Base-by-base conservation (phyloP, 1,140 invertebrate species). In the Drosophila erecta region DNA sequence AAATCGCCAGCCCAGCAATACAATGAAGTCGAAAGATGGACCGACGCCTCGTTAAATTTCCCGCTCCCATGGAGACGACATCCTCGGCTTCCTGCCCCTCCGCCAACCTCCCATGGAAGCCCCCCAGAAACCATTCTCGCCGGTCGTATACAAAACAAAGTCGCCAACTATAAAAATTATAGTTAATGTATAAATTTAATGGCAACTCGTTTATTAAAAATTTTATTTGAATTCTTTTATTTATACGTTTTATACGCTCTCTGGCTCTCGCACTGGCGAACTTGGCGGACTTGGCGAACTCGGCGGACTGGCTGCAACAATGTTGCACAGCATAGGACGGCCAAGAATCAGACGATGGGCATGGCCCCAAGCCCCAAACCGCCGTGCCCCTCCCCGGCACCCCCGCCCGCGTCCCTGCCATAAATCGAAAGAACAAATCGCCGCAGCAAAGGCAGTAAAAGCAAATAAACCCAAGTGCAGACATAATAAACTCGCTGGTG, bases 121-220 rank as follows among this genome's bases (percentile, higher is more conserved):
- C 49, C 49, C 46, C 22, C 47, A 17, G 6, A 15, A 50, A 54
- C 20, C 41, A 41, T 55, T 57, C 53, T 49, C 46, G 35, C 50
- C 44, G 44, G 65, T 87, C 75, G 78, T 86, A 86, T 86, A 86
- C 83, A 86, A 89, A 89, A 90, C 85, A 89, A 89, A 89, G 80
- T 90, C 85, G 85, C 80, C 79, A 83, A 91, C 78, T 91, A 91
- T 91, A 91, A 91, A 91, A 91, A 91, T 91, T 91, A 91, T 91
- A 90, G 89, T 91, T 91, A 91, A 91, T 91, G 89, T 91, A 91
- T 91, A 91, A 91, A 91, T 91, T 91, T 91, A 91, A 91, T 91
- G 89, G 84, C 89, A 81, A 91, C 89, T 91, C 89, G 89, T 91
- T 91, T 91, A 91, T 91, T 91, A 91, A 91, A 91, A 91, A 91